phyloP scores from a whole-genome alignment of 2,113 vertebrate genomes.

The Micronycteris hirsuta region DNA sequence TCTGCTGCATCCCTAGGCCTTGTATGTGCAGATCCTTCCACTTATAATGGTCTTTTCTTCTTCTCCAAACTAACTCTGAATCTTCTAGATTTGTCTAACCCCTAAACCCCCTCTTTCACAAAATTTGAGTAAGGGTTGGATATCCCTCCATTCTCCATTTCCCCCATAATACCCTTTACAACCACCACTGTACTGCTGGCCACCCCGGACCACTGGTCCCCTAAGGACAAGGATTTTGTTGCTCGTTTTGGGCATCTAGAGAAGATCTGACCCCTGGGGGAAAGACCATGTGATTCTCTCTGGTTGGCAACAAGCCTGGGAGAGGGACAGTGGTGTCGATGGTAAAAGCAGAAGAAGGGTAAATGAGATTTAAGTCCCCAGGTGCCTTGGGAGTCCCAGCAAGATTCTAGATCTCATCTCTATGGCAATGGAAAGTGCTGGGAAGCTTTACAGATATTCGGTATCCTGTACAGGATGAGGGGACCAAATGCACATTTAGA shows the following conservation, averaged over 20 bases:
- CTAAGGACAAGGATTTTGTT: not conserved
- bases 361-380: fast-evolving
- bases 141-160: not conserved
- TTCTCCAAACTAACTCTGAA: not conserved
- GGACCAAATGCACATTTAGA: fast-evolving
- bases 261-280: no score
- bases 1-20: no score
- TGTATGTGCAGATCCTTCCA: not conserved
- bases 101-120: not conserved
- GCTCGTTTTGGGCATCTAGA: not conserved
- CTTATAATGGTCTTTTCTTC: not conserved
- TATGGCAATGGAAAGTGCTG: not conserved
- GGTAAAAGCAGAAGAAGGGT: not conserved
- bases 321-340: not conserved
- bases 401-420: not conserved
- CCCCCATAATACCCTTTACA: no score
- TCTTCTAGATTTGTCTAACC: not conserved
- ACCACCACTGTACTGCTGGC: fast-evolving
- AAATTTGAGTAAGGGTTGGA: not conserved
- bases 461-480: fast-evolving
- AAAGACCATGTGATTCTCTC: not conserved
- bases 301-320: not conserved
- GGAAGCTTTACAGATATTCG: not conserved
- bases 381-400: not conserved
- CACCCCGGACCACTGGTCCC: no score